Evolutionary conservation across 2,888 invertebrate genomes (phyloP).

Genomic region (Desoria tigrina): DNA sequence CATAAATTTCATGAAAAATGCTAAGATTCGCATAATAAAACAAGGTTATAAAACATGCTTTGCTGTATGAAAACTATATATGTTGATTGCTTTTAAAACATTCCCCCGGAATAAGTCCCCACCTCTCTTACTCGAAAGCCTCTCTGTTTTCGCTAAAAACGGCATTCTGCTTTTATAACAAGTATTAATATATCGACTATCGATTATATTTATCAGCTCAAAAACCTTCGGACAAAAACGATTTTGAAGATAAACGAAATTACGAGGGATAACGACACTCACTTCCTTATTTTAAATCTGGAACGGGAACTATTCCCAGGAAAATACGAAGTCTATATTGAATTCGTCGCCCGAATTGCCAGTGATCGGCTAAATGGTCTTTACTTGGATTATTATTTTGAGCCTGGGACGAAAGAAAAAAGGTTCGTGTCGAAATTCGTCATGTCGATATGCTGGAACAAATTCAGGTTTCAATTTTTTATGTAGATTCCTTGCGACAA

Average conservation of each 20-base stretch:
- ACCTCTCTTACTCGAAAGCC: too few relatives aligned
- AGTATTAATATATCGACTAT: too few relatives aligned
- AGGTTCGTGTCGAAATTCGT: constrained; percentile 10
- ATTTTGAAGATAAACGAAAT: constrained; percentile 2
- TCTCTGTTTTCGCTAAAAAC: too few relatives aligned
- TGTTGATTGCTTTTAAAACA: too few relatives aligned
- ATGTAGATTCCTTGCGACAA: constrained; percentile 34
- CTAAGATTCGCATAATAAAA: too few relatives aligned
- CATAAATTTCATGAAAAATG: too few relatives aligned
- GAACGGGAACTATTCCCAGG: not conserved
- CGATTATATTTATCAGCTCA: too few relatives aligned
- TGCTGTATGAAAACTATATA: too few relatives aligned
- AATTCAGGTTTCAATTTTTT: constrained; percentile 4
- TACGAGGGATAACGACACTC: constrained; percentile 7
- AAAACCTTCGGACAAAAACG: not conserved
- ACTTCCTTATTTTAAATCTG: not conserved
- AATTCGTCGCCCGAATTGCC: constrained; percentile 30
- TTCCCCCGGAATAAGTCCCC: too few relatives aligned
- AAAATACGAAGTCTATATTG: constrained; percentile 21
- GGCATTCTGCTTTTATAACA: too few relatives aligned
- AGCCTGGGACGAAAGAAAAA: constrained; percentile 27
- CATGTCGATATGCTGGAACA: too few relatives aligned
- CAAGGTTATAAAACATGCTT: too few relatives aligned
- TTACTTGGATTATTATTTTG: constrained; percentile 37
- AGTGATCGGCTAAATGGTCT: constrained; percentile 38